Conservation (phyloP, 2,888 invertebrate genomes). For the Cosmorhoe ocellata region DNA sequence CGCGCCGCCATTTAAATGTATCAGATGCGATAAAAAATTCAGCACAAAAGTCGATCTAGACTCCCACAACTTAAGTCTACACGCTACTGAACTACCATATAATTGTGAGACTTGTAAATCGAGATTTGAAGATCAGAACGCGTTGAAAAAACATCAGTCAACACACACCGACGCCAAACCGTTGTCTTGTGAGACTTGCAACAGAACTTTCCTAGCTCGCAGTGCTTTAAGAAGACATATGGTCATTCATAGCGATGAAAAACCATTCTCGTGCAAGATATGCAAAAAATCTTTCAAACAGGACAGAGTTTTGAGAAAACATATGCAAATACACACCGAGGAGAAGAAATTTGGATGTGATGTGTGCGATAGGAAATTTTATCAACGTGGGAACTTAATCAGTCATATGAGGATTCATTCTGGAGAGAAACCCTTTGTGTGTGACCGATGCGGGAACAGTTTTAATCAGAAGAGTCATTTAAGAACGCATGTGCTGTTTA, state of each 20-base stretch:
- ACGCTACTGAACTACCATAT: not conserved
- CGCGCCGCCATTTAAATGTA: constrained; percentile 7
- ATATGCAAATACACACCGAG: constrained; percentile 18
- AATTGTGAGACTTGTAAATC: constrained; percentile 6
- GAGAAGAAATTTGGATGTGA: constrained; percentile 3
- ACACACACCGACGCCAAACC: not conserved
- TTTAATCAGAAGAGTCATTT: constrained; percentile 18
- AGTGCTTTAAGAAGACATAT: constrained; percentile 5
- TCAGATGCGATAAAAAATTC: constrained; percentile 29
- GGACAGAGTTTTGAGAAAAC: constrained; percentile 9
- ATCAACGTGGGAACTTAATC: constrained; percentile 9
- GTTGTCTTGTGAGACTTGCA: constrained; percentile 6
- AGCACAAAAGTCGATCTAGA: constrained; percentile 13
- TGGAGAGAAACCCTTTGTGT: constrained; percentile 14
- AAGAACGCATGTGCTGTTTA: constrained; percentile 11
- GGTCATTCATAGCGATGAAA: constrained; percentile 14
- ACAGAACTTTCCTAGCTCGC: constrained; percentile 3
- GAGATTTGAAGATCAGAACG: constrained; percentile 6
- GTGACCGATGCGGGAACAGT: constrained; percentile 14
- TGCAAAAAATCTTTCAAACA: constrained; percentile 18
- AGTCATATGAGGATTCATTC: constrained; percentile 15
- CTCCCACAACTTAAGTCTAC: constrained; percentile 2
- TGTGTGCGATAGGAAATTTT: constrained; percentile 8
- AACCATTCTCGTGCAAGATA: constrained; percentile 8
- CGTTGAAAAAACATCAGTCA: not conserved